These are phyloP conservation scores for Leptocoma aspasia DNA, from an alignment of 2,113 vertebrate species.

Conservation along the genomic window DNA sequence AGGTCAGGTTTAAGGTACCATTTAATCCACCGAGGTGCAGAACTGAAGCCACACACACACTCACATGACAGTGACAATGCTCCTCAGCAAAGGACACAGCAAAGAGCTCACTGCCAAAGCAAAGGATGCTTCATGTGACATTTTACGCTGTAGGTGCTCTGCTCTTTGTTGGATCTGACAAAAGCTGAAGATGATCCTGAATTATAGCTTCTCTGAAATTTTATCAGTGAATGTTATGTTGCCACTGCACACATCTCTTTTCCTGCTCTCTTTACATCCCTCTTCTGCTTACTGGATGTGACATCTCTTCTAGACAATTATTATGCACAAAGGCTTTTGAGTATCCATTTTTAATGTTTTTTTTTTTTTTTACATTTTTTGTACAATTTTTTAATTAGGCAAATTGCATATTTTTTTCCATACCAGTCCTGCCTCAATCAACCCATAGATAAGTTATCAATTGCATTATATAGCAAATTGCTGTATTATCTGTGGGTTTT, in stretches of 20 bases:
- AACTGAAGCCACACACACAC: neutral
- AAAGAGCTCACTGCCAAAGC: neutral
- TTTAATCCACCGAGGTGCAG: neutral
- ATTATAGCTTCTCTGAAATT: neutral
- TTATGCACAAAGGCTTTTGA: neutral
- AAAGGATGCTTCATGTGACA: neutral
- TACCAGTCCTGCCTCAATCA: neutral
- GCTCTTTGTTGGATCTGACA: neutral
- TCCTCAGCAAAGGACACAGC: neutral
- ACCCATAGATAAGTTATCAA: neutral
- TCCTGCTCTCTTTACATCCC: neutral
- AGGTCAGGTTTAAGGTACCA: neutral
- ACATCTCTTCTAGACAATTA: neutral
- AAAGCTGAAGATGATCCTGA: neutral
- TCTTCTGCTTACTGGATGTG: neutral
- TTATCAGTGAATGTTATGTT: neutral
- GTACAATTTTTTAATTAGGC: neutral
- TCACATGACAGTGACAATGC: rapidly evolving
- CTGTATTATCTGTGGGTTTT: neutral
- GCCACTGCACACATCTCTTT: neutral
- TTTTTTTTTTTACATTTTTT: too few species aligned
- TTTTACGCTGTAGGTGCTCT: neutral
- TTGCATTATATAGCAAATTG: neutral
- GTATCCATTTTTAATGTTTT: too few species aligned
- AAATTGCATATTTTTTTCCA: neutral